Conservation (phyloP, 1,140 invertebrate species). For the Drosophila pseudoobscura region DNA sequence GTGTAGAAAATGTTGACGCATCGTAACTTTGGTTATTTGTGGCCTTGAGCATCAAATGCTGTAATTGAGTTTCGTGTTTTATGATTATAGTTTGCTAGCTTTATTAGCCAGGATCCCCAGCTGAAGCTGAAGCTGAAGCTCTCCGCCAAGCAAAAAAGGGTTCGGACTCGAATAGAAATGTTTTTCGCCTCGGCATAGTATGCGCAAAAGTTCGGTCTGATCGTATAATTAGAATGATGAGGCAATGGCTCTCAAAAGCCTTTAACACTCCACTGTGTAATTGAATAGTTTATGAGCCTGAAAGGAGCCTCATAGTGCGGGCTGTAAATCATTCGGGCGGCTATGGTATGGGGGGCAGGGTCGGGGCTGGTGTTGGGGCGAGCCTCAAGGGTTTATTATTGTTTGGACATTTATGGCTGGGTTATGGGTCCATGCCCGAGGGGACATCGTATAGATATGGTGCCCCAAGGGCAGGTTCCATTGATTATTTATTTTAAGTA, state of each 20-base stretch:
- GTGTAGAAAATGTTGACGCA: conserved; percentile 74
- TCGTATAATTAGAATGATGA: conserved; percentile 53
- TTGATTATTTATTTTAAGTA: conserved; percentile 11
- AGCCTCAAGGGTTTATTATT: conserved; percentile 8
- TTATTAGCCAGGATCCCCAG: conserved; percentile 29
- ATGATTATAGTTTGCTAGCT: conserved; percentile 60
- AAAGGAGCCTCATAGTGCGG: conserved; percentile 9
- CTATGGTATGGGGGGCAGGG: neutral
- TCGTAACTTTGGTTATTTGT: conserved; percentile 79
- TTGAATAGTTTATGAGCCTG: conserved; percentile 34
- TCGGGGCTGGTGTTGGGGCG: neutral
- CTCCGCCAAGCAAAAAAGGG: neutral
- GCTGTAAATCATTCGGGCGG: conserved; percentile 31
- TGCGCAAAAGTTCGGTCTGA: conserved; percentile 26
- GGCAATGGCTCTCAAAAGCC: conserved; percentile 29
- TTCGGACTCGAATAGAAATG: conserved; percentile 30
- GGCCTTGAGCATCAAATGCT: conserved; percentile 79
- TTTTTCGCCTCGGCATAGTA: conserved; percentile 11
- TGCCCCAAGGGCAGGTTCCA: conserved; percentile 9
- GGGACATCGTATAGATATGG: neutral
- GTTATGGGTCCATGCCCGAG: conserved; percentile 1
- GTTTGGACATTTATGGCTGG: conserved; percentile 10
- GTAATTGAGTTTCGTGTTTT: conserved; percentile 82
- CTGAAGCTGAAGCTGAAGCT: neutral
- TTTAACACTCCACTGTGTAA: conserved; percentile 24